Evolutionary conservation across 2,888 invertebrate species (phyloP).

Genomic region (Agrilus cyanescens): DNA sequence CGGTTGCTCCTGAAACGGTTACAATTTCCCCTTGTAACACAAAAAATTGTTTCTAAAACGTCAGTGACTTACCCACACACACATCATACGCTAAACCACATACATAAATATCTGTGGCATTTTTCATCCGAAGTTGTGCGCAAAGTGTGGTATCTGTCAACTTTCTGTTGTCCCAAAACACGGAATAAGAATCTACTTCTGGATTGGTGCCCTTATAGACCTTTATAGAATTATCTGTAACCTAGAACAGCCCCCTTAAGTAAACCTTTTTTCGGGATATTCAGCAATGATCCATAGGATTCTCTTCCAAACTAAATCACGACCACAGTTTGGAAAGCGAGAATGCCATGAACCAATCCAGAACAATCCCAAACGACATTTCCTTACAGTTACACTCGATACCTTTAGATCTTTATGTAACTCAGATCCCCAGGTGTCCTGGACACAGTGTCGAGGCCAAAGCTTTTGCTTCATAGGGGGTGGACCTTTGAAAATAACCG

Average conservation of each 20-base stretch:
- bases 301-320: no score
- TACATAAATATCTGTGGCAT: constrained; percentile 84
- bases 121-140: constrained; percentile 63
- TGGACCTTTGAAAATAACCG: constrained; percentile 83
- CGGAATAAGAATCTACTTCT: constrained; percentile 94
- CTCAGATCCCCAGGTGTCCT: constrained; percentile 90
- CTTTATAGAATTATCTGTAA: constrained; percentile 63
- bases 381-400: not conserved
- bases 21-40: constrained; percentile 2
- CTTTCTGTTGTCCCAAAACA: constrained; percentile 97
- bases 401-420: constrained; percentile 82
- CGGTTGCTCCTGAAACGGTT: constrained; percentile 59
- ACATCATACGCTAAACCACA: constrained; percentile 94
- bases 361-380: no score
- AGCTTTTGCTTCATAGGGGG: constrained; percentile 77
- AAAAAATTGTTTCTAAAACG: constrained; percentile 4
- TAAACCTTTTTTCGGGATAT: no score
- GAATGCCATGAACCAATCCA: no score
- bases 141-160: constrained; percentile 75
- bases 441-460: constrained; percentile 95
- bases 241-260: constrained; percentile 32
- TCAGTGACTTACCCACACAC: constrained; percentile 63
- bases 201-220: constrained; percentile 89
- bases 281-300: no score
- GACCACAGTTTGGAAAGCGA: no score